Percentiles rank a stretch among this genome's conserved stretches.
These are phyloP conservation scores for Resseliella maxima DNA, from an alignment of 2,888 invertebrate species.

Conservation along the genomic window DNA sequence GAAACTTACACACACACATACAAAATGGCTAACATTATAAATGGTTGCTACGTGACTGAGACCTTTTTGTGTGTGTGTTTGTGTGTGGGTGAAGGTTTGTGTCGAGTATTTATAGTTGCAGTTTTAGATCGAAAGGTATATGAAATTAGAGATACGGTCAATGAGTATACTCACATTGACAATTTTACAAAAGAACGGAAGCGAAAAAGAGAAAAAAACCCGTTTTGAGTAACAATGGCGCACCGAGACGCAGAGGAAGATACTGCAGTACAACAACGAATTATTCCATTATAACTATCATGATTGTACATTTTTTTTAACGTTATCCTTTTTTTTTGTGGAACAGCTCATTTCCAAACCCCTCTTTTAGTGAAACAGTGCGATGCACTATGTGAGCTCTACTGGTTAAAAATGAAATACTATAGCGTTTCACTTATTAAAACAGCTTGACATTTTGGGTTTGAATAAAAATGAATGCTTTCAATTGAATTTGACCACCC, in stretches of 20 bases:
- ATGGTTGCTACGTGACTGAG: conserved; percentile 51
- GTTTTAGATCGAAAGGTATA: conserved; percentile 19
- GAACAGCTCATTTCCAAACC: no score
- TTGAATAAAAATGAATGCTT: background rate
- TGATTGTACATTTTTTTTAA: conserved; percentile 18
- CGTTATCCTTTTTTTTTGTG: background rate
- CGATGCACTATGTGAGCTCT: no score
- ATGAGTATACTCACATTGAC: conserved; percentile 30
- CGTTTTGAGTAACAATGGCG: background rate
- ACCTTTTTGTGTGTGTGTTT: background rate
- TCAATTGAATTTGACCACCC: background rate
- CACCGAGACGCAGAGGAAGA: conserved; percentile 3
- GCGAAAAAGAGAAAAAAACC: no score
- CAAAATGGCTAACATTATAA: conserved; percentile 42
- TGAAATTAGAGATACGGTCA: conserved; percentile 31
- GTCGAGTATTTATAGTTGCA: background rate
- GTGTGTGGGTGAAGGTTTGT: background rate
- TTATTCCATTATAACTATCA: conserved; percentile 21
- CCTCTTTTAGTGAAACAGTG: background rate
- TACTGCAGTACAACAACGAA: background rate
- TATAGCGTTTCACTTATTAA: no score
- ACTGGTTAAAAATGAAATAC: no score
- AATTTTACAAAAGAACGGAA: background rate
- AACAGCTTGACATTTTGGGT: no score
- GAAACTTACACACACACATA: background rate